phyloP scores from a whole-genome alignment of 1,140 invertebrate genomes.

The Drosophila sproati region DNA sequence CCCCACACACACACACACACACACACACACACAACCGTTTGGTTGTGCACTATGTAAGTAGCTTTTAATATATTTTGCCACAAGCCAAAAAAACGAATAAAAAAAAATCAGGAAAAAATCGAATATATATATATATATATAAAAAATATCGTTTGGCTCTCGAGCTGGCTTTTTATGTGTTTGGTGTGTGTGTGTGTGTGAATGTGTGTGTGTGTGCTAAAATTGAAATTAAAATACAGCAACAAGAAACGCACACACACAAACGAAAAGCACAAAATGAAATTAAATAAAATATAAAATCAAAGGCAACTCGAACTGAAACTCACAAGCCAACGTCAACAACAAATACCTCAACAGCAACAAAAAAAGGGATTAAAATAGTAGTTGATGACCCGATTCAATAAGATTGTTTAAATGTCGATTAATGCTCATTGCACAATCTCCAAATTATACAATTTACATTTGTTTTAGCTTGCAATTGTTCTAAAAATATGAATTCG shows the following conservation, averaged over 20 bases:
- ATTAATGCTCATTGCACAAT: constrained; percentile 1
- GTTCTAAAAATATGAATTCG: background rate
- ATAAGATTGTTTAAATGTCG: constrained; percentile 27
- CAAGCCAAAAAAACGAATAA: constrained; percentile 50
- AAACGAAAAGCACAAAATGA: constrained; percentile 44
- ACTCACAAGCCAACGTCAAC: constrained; percentile 4
- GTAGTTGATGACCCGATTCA: background rate
- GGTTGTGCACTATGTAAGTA: constrained; percentile 79
- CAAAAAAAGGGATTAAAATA: background rate
- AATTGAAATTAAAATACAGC: constrained; percentile 46
- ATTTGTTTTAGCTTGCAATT: background rate
- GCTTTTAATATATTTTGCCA: constrained; percentile 82
- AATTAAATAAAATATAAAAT: constrained; percentile 56
- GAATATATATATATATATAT: constrained; percentile 22
- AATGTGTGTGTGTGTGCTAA: constrained; percentile 8
- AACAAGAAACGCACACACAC: constrained; percentile 5
- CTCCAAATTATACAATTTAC: too few relatives aligned
- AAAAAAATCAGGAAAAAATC: constrained; percentile 16
- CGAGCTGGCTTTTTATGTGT: background rate
- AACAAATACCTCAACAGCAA: background rate
- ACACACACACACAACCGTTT: constrained; percentile 53
- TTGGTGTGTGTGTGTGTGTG: background rate
- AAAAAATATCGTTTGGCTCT: constrained; percentile 17
- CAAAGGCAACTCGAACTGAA: constrained; percentile 36
- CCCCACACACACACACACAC: constrained; percentile 26